Conservation (phyloP, 2,888 invertebrate genomes). For the Crioceris asparagi region DNA sequence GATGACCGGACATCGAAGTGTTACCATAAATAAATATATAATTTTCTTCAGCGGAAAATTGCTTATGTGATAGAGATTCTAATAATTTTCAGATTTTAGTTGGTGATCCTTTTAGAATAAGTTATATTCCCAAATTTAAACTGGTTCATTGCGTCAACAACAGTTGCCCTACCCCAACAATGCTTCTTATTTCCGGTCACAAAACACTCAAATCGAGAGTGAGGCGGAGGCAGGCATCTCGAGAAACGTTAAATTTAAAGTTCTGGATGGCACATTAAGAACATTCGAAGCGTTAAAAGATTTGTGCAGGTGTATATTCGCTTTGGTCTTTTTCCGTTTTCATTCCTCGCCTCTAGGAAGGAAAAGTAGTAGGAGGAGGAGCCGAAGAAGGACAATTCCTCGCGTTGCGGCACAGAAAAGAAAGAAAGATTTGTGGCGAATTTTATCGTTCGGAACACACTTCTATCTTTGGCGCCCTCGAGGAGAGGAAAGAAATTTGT, state of each 20-base stretch:
- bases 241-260: slow-evolving; percentile 20
- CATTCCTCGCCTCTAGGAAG: no score
- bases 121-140: no score
- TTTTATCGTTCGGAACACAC: slow-evolving; percentile 35
- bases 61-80: no score
- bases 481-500: slow-evolving; percentile 32
- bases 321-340: slow-evolving; percentile 19
- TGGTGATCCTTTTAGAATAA: no score
- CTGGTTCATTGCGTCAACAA: no score
- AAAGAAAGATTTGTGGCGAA: slow-evolving; percentile 34
- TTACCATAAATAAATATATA: no score
- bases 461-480: slow-evolving; percentile 28
- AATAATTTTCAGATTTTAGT: no score
- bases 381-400: slow-evolving; percentile 16
- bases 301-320: slow-evolving; percentile 22
- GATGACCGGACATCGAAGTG: no score
- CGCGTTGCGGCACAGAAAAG: slow-evolving; percentile 13
- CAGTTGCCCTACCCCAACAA: no score
- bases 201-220: slow-evolving; percentile 9
- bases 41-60: no score
- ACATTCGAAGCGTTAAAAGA: slow-evolving; percentile 22
- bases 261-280: slow-evolving; percentile 23
- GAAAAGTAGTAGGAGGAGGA: no score
- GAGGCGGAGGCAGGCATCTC: no score
- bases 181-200: slow-evolving; percentile 10